These are phyloP conservation scores for Drosophila teissieri DNA, from an alignment of 1,140 invertebrate species.

Conservation along the genomic window DNA sequence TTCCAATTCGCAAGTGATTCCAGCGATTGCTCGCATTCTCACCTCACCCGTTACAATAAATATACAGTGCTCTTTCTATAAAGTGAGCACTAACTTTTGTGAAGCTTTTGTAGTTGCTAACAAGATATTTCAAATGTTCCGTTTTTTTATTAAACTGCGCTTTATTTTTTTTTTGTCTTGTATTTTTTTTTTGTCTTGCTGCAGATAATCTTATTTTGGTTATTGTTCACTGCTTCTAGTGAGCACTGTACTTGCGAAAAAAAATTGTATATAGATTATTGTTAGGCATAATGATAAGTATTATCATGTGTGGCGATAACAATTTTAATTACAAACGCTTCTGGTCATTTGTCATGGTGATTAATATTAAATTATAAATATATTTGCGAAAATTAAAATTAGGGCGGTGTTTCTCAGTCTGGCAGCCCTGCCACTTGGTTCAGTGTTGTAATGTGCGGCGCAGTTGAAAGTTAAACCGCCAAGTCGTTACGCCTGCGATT, in stretches of 20 bases:
- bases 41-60: constrained; percentile 31
- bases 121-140: neutral
- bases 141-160: neutral
- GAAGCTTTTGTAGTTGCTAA: neutral
- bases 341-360: constrained; percentile 37
- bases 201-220: neutral
- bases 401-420: constrained; percentile 18
- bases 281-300: constrained; percentile 3
- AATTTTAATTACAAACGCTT: constrained; percentile 40
- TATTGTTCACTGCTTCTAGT: neutral
- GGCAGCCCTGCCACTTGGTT: constrained; percentile 11
- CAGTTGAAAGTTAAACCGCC: constrained; percentile 24
- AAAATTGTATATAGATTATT: neutral
- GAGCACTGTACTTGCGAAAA: neutral
- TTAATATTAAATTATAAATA: constrained; percentile 22
- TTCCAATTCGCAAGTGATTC: constrained; percentile 50
- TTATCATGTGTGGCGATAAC: constrained; percentile 9
- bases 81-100: neutral
- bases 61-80: neutral
- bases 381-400: constrained; percentile 12
- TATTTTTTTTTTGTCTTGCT: neutral
- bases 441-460: constrained; percentile 18
- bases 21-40: constrained; percentile 25
- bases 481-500: constrained; percentile 59
- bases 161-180: neutral